phyloP scores from a whole-genome alignment of 23 tunicate genomes.

The Oikopleura dioica region DNA sequence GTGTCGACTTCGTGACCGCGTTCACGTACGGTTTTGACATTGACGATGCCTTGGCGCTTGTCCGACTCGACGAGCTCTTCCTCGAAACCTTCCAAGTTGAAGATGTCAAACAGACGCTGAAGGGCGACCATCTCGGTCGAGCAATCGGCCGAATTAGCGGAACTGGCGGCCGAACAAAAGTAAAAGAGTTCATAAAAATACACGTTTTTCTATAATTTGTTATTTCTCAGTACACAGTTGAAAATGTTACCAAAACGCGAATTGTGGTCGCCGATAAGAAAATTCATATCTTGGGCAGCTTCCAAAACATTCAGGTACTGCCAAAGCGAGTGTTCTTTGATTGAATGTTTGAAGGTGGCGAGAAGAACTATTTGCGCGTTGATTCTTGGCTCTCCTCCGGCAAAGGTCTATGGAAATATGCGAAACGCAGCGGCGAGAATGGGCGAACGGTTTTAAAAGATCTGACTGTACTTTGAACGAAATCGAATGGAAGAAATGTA shows the following conservation, averaged over 20 bases:
- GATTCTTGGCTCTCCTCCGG: conserved; percentile 63
- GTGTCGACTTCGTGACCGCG: background rate
- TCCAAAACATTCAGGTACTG: conserved; percentile 68
- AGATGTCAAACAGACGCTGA: conserved; percentile 52
- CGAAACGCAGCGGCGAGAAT: conserved; percentile 41
- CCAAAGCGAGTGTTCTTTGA: no score
- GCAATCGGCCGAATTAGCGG: conserved; percentile 88
- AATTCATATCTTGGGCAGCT: conserved; percentile 62
- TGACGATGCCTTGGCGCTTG: conserved; percentile 81
- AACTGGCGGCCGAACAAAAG: conserved; percentile 58
- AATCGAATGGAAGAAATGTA: background rate
- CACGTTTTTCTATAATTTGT: no score
- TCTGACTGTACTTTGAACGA: background rate
- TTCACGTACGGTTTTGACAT: conserved; percentile 34
- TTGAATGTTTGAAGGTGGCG: no score
- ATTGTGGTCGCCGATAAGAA: conserved; percentile 65
- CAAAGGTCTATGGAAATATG: conserved; percentile 84
- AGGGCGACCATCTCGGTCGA: conserved; percentile 64
- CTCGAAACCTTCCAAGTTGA: conserved; percentile 60
- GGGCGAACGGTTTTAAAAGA: conserved; percentile 29
- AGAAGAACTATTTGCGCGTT: conserved; percentile 70
- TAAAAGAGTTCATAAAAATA: no score
- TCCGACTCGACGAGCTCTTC: conserved; percentile 66
- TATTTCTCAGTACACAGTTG: conserved; percentile 65
- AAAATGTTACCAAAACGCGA: conserved; percentile 81